phyloP scores from a whole-genome alignment of 2,888 invertebrate genomes.

The Harpagoxenus sublaevis region DNA sequence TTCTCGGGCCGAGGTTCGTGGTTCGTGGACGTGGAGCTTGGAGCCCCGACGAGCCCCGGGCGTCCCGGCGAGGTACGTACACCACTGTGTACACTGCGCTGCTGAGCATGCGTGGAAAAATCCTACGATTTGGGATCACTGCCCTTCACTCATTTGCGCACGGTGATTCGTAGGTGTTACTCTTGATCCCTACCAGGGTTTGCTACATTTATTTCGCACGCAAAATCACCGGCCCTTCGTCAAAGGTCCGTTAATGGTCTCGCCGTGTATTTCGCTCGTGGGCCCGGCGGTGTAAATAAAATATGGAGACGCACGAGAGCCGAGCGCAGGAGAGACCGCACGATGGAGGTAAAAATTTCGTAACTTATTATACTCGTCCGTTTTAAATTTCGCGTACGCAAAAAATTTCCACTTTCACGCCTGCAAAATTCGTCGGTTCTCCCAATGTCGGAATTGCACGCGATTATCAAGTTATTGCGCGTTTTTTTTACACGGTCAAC shows the following conservation, averaged over 20 bases:
- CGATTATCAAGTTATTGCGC: conserved; percentile 43
- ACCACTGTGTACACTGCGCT: not conserved
- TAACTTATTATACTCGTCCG: conserved; percentile 12
- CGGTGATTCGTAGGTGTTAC: conserved; percentile 53
- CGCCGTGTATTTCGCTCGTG: not conserved
- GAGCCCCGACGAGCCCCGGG: not conserved
- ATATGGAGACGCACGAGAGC: conserved; percentile 77
- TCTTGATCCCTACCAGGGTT: not conserved
- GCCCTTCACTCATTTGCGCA: conserved; percentile 12
- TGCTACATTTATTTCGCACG: conserved; percentile 8
- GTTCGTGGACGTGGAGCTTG: not conserved
- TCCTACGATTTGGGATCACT: conserved; percentile 31
- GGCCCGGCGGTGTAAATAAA: conserved; percentile 66
- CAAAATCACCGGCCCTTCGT: not conserved
- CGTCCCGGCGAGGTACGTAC: not conserved
- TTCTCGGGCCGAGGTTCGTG: not conserved
- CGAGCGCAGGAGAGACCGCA: conserved; percentile 74
- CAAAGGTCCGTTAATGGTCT: not conserved
- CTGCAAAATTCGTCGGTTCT: conserved; percentile 36
- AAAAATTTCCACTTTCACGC: not conserved
- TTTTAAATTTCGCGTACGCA: conserved; percentile 44
- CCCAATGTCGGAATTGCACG: conserved; percentile 41
- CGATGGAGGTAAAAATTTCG: conserved; percentile 76
- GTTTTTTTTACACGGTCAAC: conserved; percentile 63
- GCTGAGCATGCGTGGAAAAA: conserved; percentile 30